Conservation (phyloP, 37 sponge, comb jelly and placozoan genomes). For the Hormiphora californensis region DNA sequence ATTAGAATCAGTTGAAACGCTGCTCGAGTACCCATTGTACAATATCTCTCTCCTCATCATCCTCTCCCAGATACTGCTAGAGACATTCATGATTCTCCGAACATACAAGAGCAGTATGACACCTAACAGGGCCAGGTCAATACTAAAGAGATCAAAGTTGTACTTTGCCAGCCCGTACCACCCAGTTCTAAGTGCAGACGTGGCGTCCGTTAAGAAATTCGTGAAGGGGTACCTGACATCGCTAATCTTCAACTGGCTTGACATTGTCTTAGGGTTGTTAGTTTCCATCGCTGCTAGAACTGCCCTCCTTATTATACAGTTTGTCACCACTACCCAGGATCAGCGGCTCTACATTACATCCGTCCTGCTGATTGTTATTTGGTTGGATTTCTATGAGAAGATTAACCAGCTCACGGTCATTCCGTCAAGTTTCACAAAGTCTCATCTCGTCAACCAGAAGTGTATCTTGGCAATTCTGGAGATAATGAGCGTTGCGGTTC, state of each 20-base stretch:
- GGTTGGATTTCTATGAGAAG: neutral
- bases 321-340: neutral
- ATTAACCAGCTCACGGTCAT: neutral
- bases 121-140: too few relatives aligned
- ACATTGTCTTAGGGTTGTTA: too few relatives aligned
- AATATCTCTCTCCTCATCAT: neutral
- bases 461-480: neutral
- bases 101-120: too few relatives aligned
- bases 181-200: neutral
- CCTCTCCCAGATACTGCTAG: neutral
- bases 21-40: neutral
- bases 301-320: neutral
- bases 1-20: neutral
- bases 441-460: neutral
- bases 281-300: neutral
- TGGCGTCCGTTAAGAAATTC: neutral
- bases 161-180: neutral
- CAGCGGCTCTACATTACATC: neutral
- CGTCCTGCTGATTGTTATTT: neutral
- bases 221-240: neutral
- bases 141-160: neutral
- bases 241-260: neutral
- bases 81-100: neutral
- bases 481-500: neutral
- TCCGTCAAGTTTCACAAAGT: neutral